A percentile compares a stretch with the other conserved stretches of the same genome.
Conservation (phyloP, 1,140 invertebrate species). For the Cydia amplana region DNA sequence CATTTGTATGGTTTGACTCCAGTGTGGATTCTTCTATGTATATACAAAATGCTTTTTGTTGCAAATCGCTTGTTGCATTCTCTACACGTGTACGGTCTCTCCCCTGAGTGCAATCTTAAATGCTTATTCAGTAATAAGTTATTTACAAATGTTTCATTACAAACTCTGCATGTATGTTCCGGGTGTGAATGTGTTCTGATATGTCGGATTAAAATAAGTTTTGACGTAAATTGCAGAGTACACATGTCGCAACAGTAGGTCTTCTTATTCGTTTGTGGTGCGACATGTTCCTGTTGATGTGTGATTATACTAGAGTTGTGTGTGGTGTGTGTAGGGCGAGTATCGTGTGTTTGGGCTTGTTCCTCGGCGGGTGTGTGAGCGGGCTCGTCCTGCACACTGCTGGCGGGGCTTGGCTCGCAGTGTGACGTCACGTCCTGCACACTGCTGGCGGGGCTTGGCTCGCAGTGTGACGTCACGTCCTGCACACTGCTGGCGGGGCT, state of each 20-base stretch:
- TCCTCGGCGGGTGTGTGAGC: not conserved
- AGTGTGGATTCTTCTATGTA: not conserved
- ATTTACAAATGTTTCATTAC: not conserved
- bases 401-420: too few relatives aligned
- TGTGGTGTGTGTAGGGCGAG: too few relatives aligned
- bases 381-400: too few relatives aligned
- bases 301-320: too few relatives aligned
- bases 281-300: not conserved
- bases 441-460: too few relatives aligned
- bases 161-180: not conserved
- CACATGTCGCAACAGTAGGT: not conserved
- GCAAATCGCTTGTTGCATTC: not conserved
- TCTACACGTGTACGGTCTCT: not conserved
- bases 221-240: not conserved
- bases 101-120: not conserved
- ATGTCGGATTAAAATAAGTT: not conserved
- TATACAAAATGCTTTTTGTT: not conserved
- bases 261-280: not conserved
- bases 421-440: too few relatives aligned
- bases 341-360: too few relatives aligned
- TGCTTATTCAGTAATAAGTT: not conserved
- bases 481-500: too few relatives aligned
- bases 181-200: not conserved
- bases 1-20: not conserved
- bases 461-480: too few relatives aligned